These are phyloP conservation scores for Charadrius vociferus DNA, from an alignment of 2,113 vertebrate species.

Conservation along the genomic window DNA sequence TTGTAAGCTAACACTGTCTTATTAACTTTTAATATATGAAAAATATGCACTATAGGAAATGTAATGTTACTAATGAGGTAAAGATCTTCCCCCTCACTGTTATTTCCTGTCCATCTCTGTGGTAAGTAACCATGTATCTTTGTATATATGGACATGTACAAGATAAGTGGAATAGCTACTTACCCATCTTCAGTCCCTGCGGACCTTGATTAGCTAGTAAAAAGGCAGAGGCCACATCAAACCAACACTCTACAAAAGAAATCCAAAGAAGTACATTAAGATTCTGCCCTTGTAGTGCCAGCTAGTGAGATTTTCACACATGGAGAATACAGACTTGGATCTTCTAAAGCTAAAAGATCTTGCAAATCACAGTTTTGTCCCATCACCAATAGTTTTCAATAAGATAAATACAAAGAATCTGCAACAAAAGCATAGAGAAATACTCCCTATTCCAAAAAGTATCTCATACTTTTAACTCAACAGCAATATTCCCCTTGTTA, in stretches of 20 bases:
- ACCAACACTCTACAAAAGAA: neutral
- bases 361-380: neutral
- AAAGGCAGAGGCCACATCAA: conserved; percentile 32
- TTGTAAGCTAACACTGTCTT: conserved; percentile 28
- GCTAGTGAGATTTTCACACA: conserved; percentile 11
- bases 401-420: neutral
- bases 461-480: neutral
- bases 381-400: neutral
- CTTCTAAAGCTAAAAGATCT: neutral
- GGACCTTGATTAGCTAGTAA: conserved; percentile 44
- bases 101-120: conserved; percentile 61
- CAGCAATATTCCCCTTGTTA: neutral
- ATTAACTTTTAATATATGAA: conserved; percentile 68
- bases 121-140: conserved; percentile 65
- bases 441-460: neutral
- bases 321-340: neutral
- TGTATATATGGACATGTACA: conserved; percentile 18
- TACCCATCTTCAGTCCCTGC: conserved; percentile 51
- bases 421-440: neutral
- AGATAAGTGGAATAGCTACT: conserved; percentile 57
- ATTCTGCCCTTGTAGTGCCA: conserved; percentile 53
- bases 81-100: conserved; percentile 28
- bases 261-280: neutral
- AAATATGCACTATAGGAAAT: conserved; percentile 53
- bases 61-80: conserved; percentile 47